Evolutionary conservation across 2,888 invertebrate genomes (phyloP).

Genomic region (Eudasyphora cyanicolor): DNA sequence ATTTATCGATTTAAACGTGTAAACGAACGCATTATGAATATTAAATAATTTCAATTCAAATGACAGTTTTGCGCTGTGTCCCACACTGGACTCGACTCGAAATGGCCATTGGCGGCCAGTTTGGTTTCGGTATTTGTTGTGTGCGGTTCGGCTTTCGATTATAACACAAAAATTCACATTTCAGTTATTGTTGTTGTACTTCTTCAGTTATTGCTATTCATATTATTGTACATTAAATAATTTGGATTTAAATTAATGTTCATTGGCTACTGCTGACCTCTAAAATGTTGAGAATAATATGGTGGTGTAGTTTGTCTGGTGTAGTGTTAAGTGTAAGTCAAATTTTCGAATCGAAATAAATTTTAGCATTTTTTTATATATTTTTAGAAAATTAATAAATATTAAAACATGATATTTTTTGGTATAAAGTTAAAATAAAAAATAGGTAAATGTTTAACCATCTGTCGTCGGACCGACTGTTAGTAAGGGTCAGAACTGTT

Average conservation of each 20-base stretch:
- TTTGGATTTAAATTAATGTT: slow-evolving; percentile 44
- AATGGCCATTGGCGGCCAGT: slow-evolving; percentile 55
- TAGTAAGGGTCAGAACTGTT: no score
- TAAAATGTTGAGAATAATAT: slow-evolving; percentile 59
- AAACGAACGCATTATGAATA: slow-evolving; percentile 55
- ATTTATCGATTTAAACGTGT: background rate
- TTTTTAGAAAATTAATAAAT: no score
- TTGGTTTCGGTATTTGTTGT: slow-evolving; percentile 51
- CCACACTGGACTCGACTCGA: no score
- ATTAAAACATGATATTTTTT: no score
- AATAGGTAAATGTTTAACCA: no score
- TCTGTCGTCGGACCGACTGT: no score
- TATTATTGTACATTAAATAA: background rate
- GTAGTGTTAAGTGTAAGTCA: slow-evolving; percentile 53
- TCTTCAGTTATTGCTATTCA: background rate
- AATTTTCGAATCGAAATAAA: no score
- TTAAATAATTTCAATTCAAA: slow-evolving; percentile 35
- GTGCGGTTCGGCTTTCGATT: slow-evolving; percentile 47
- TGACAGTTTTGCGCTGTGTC: no score
- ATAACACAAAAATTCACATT: slow-evolving; percentile 13
- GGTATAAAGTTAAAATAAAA: no score
- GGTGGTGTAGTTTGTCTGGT: slow-evolving; percentile 43
- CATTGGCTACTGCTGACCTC: slow-evolving; percentile 55
- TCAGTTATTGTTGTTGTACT: background rate
- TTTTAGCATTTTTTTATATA: no score